Base-by-base conservation (phyloP, 2,797 vertebrate genomes). In the Gymnodraco acuticeps region DNA sequence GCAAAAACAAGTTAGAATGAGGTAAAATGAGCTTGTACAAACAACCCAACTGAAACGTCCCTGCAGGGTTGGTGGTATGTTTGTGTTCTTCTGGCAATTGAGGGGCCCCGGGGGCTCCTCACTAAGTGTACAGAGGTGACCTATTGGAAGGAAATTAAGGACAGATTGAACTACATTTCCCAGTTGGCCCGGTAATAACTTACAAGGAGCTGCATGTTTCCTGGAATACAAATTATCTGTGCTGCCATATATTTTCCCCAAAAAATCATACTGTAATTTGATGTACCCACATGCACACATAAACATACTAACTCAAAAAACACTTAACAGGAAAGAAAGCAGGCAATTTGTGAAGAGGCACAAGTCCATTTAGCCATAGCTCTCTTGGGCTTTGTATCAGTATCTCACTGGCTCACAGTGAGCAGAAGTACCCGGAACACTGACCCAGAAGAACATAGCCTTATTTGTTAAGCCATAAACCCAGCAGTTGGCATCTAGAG, bases 331-430 rank as follows among this genome's bases (percentile, higher is more conserved):
- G 41, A 43, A 9, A 63, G 53, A 38, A 38, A 38, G 33, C 33
- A 38, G 8, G 33, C 33, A 38, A 33, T 33, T 33, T 33, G 33
- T 1, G 33, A 33, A 6, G 6, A 33, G 33, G 33, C 33, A 33
- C 33, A 33, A 33, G 68, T 64, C 70, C 66, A 85, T 86, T 89
- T 75, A 78, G 77, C 78, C 76, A 81, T 90, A 78, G 86, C 77
- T 70, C 73, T 85, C 75, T 75, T 59, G 69, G 81, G 84, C 76
- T 86, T 76, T 83, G 80, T 70, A 56, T 64, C 64, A 74, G 63
- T 77, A 68, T 78, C 83, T 83, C 42, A 63, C 68, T 77, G 78
- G 65, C 78, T 80, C 75, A 73, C 70, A 77, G 64, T 23, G 45
- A 60, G 69, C 77, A 77, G 51, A 51, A 42, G 0, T 51, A 80